A percentile compares a stretch with the other conserved stretches of the same genome.
phyloP scores from a whole-genome alignment of 2,888 invertebrate species.

The Falcaria lacertinaria region DNA sequence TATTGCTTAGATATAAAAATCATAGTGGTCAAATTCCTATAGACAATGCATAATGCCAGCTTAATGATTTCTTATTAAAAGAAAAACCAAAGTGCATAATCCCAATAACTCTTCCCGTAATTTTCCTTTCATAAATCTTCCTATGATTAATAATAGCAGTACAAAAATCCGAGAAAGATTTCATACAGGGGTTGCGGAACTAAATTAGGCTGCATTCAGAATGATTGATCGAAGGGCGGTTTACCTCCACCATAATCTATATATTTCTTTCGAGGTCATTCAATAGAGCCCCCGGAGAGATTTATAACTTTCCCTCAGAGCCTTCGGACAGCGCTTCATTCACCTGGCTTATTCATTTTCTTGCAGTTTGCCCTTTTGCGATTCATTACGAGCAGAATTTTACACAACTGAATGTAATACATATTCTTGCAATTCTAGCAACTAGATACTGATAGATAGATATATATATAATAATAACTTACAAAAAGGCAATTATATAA shows the following conservation, averaged over 20 bases:
- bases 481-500: no score
- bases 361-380: not conserved
- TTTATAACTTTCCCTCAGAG: conserved; percentile 15
- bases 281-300: conserved; percentile 19
- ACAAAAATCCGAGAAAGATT: conserved; percentile 12
- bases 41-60: no score
- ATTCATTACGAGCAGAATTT: no score
- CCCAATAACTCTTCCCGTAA: no score
- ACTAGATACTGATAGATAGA: no score
- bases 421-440: no score
- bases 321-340: not conserved
- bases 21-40: no score
- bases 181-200: conserved; percentile 22
- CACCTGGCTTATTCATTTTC: not conserved
- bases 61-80: no score
- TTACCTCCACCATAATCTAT: conserved; percentile 26
- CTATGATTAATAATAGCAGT: conserved; percentile 12
- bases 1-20: no score
- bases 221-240: conserved; percentile 34
- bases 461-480: no score
- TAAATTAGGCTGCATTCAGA: conserved; percentile 33
- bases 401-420: no score
- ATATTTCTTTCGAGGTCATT: conserved; percentile 20
- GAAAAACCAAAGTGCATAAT: no score
- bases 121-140: not conserved